Conservation (phyloP, 2,797 vertebrate species). For the Falco concolor region DNA sequence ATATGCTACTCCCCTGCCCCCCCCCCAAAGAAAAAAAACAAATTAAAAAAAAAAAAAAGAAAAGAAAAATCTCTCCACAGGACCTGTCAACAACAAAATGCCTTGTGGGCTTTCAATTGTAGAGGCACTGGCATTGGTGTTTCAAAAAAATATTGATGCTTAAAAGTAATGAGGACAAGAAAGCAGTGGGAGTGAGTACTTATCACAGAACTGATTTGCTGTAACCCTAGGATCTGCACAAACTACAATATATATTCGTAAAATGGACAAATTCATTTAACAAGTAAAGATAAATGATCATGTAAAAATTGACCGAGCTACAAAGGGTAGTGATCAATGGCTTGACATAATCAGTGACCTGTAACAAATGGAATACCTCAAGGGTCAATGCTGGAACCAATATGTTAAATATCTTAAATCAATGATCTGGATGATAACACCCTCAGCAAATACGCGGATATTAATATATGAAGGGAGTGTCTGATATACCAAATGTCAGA, state of each 20-base stretch:
- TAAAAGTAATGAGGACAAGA: neutral
- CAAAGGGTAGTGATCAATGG: neutral
- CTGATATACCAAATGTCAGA: neutral
- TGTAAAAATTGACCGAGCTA: neutral
- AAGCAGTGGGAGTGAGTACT: neutral
- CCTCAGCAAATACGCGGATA: neutral
- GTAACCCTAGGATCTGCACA: neutral
- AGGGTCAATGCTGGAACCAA: neutral
- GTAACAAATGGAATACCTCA: neutral
- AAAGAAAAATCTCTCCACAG: neutral
- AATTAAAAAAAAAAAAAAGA: no score
- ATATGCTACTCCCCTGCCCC: neutral
- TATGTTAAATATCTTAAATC: neutral
- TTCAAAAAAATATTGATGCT: neutral
- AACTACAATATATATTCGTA: neutral
- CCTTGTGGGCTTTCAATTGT: neutral
- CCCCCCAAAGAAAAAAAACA: no score
- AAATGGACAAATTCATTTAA: neutral
- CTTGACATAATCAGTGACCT: neutral
- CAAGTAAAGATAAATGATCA: neutral
- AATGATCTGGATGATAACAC: neutral
- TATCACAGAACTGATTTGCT: neutral
- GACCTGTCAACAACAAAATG: neutral
- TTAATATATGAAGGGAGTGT: neutral
- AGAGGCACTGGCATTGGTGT: neutral